Evolutionary conservation across 2,888 invertebrate genomes (phyloP), one percentile per base, ranked within the genome.

Genomic region (Euproctis similis): DNA sequence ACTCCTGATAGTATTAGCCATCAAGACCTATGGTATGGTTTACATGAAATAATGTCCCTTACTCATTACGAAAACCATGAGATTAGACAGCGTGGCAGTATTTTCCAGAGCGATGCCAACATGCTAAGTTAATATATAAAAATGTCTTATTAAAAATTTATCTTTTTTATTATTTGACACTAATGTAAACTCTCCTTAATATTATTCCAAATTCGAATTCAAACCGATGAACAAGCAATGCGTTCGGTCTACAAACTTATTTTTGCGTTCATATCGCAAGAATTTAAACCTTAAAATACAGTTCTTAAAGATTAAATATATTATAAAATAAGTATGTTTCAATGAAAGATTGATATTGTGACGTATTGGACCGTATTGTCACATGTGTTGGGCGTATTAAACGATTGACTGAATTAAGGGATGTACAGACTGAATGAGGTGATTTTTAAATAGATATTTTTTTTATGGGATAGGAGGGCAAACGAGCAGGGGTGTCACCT

Each of bases 221-320:
- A 52, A 59, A 62, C 56, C 55, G 46, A 66, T 64, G 54, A 53
- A 54, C 55, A 53, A 48, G 46, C 53, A 51, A 60, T 59, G 52
- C 63, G 56, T 46, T 42, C 39, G 38, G 21, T 34, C 25, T 34
- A 39, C 42, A 26, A 22, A 40, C 30, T 24, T 30, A 30, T 21
- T 9, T 20, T 21, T 18, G n/a, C 21, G 12, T 3, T 7, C 1
- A 7, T 20, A 2, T 17, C 21, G 0, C 3, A 20, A n/a, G 1
- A 49, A 29, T 31, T 13, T 38, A 29, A 19, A 37, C 49, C 25
- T 36, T 58, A 54, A 30, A 0, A 0, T 1, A 0, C 0, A 0
- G 0, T 0, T 0, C 0, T 22, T 42, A 56, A n/a, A 8, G 23
- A 24, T 23, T 1, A 9, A 13, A 26, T 13, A 20, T 8, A 3